phyloP scores from a whole-genome alignment of 2,888 invertebrate genomes.

The Xiphydria camelus region DNA sequence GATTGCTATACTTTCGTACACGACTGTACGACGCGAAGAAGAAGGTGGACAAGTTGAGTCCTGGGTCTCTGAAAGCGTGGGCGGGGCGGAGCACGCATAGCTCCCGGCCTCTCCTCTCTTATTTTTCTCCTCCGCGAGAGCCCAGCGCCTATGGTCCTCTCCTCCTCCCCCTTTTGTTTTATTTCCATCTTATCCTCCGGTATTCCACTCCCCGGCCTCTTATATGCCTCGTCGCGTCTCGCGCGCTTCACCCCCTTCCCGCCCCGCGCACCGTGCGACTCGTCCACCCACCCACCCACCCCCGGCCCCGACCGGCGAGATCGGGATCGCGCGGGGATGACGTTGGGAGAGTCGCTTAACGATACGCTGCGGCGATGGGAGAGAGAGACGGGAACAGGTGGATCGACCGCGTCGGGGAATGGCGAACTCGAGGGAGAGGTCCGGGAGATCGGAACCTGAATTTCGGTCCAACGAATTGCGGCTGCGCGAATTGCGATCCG shows the following conservation, averaged over 20 bases:
- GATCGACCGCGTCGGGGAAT: no score
- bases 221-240: conserved; percentile 47
- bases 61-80: conserved; percentile 56
- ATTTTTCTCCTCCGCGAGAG: conserved; percentile 26
- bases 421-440: no score
- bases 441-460: no score
- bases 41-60: conserved; percentile 57
- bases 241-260: conserved; percentile 39
- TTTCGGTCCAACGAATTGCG: no score
- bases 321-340: conserved; percentile 32
- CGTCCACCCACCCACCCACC: no score
- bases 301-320: no score
- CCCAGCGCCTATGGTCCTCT: conserved; percentile 18
- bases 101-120: conserved; percentile 49
- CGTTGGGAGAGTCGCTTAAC: no score
- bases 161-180: conserved; percentile 27
- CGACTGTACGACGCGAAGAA: conserved; percentile 47
- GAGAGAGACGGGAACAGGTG: no score
- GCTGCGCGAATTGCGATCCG: no score
- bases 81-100: conserved; percentile 58
- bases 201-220: conserved; percentile 38
- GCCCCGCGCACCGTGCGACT: no score
- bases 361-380: no score
- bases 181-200: conserved; percentile 41
- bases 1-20: conserved; percentile 42